Conservation (phyloP, 1,140 invertebrate genomes). For the Drosophila pseudoananassae region DNA sequence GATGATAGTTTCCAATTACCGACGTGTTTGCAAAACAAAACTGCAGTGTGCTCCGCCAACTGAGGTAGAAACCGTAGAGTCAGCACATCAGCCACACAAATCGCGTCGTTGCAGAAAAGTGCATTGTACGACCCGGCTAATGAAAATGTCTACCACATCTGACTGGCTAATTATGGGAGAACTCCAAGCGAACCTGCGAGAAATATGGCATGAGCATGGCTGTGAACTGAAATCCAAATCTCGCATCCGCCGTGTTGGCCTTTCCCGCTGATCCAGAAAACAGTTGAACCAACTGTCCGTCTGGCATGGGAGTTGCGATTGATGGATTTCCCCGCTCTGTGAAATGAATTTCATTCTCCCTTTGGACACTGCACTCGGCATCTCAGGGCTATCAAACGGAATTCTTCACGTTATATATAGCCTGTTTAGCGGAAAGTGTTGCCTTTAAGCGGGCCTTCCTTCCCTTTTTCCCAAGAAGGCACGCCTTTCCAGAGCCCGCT, state of each 20-base stretch:
- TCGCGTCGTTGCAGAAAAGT: neutral
- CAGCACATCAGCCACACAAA: neutral
- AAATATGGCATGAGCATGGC: conserved; percentile 7
- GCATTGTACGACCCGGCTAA: conserved; percentile 10
- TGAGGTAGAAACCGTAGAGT: neutral
- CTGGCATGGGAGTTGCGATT: neutral
- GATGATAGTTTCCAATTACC: neutral
- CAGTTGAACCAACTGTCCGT: conserved; percentile 1
- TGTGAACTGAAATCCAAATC: conserved; percentile 15
- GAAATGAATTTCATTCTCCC: conserved; percentile 6
- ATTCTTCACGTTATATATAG: conserved; percentile 16
- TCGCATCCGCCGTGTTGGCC: conserved; percentile 6
- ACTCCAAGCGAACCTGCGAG: conserved; percentile 10
- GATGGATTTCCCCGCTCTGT: conserved; percentile 7
- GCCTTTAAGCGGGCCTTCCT: conserved; percentile 16
- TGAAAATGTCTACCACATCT: conserved; percentile 41
- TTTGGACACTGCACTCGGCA: neutral
- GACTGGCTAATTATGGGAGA: conserved; percentile 30
- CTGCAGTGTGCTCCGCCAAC: too few relatives aligned
- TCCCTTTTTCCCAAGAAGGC: conserved; percentile 1
- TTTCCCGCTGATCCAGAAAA: conserved; percentile 4
- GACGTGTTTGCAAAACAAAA: neutral
- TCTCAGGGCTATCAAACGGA: conserved; percentile 23
- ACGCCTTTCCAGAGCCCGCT: conserved; percentile 5
- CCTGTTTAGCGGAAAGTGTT: conserved; percentile 21